Conservation (phyloP, 2,797 vertebrate species). For the Emydoidea blandingii region DNA sequence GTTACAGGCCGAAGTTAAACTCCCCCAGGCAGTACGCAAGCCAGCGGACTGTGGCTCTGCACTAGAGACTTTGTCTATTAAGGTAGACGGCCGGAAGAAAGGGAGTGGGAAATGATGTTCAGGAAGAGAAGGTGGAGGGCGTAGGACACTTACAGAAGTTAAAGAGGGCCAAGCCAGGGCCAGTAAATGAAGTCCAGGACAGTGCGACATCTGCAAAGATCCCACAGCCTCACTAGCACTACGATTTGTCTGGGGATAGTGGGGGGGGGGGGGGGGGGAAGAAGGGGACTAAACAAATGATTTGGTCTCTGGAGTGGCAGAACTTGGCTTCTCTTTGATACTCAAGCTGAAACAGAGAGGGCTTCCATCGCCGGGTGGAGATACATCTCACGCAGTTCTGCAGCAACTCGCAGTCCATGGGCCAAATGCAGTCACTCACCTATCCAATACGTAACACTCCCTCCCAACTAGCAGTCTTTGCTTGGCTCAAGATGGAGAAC, state of each 20-base stretch:
- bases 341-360: neutral
- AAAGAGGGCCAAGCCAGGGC: neutral
- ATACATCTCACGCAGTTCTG: neutral
- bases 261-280: too few species aligned
- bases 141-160: neutral
- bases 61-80: neutral
- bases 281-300: neutral
- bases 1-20: accelerated
- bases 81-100: neutral
- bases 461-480: neutral
- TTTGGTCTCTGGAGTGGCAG: neutral
- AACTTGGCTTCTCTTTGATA: neutral
- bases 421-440: neutral
- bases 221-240: neutral
- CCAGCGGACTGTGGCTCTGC: accelerated
- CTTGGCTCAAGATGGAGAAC: neutral
- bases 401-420: neutral
- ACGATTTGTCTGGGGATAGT: neutral
- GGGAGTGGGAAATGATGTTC: neutral
- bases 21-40: neutral
- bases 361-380: neutral
- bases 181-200: neutral
- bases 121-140: neutral
- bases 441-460: neutral
- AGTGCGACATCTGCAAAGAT: neutral